phyloP scores from a whole-genome alignment of 2,888 invertebrate species.

The Cataglyphis albicans region DNA sequence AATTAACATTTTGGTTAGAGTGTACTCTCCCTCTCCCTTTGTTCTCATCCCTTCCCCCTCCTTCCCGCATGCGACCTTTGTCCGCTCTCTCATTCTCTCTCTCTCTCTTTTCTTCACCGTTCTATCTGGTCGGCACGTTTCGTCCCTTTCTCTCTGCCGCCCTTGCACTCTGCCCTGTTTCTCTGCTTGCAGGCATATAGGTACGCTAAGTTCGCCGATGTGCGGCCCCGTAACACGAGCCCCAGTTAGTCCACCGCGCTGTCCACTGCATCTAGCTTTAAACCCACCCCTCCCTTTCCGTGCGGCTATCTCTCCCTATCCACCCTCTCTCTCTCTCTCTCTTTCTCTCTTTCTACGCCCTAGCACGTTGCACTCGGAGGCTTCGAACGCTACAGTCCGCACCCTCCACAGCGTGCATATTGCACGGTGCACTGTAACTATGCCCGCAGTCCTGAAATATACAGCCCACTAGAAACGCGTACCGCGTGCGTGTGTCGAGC shows the following conservation, averaged over 20 bases:
- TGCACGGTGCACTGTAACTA: conserved; percentile 82
- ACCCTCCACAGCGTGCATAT: conserved; percentile 81
- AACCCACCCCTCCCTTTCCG: conserved; percentile 65
- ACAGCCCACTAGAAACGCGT: conserved; percentile 78
- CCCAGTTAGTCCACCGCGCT: conserved; percentile 82
- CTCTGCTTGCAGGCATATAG: conserved; percentile 59
- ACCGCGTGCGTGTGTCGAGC: conserved; percentile 63
- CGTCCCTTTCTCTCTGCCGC: conserved; percentile 49
- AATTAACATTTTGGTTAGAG: conserved; percentile 84
- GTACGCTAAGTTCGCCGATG: conserved; percentile 77
- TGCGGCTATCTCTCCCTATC: conserved; percentile 48
- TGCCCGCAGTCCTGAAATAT: conserved; percentile 83
- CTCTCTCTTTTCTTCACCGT: conserved; percentile 34
- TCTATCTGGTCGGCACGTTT: conserved; percentile 38
- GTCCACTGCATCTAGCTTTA: conserved; percentile 79
- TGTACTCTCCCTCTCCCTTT: conserved; percentile 70
- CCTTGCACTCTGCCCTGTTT: conserved; percentile 26
- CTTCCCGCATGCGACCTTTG: conserved; percentile 55
- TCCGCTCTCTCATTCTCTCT: conserved; percentile 53
- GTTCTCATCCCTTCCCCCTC: conserved; percentile 1
- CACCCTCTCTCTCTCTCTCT: conserved; percentile 37
- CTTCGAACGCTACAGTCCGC: conserved; percentile 73
- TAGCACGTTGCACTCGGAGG: conserved; percentile 55
- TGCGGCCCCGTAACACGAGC: conserved; percentile 82
- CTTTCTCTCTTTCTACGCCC: conserved; percentile 31